These are phyloP conservation scores for Mythimna impura DNA, from an alignment of 2,888 invertebrate genomes.

Conservation along the genomic window DNA sequence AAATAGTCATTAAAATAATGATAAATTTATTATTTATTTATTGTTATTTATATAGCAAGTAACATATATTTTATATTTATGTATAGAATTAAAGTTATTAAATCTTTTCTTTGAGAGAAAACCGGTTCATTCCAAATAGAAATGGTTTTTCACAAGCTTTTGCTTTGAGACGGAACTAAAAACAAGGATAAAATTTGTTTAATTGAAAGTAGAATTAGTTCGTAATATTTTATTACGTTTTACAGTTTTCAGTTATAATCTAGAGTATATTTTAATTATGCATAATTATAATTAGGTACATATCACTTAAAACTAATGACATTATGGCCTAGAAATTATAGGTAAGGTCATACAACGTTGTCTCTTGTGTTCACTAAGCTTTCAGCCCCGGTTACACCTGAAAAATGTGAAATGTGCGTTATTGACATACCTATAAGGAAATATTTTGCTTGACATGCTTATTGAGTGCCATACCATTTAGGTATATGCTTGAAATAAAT, in stretches of 20 bases:
- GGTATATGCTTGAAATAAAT: conserved; percentile 21
- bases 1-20: conserved; percentile 25
- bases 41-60: conserved; percentile 33
- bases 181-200: background rate
- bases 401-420: conserved; percentile 55
- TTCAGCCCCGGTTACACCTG: conserved; percentile 79
- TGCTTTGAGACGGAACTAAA: background rate
- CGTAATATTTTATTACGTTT: conserved; percentile 33
- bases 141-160: background rate
- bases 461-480: conserved; percentile 1
- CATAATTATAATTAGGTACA: conserved; percentile 30
- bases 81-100: conserved; percentile 10
- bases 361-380: conserved; percentile 78
- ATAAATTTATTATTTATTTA: background rate
- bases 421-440: conserved; percentile 3
- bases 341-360: conserved; percentile 68
- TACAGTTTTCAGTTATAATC: conserved; percentile 25
- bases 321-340: conserved; percentile 6
- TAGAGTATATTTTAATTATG: conserved; percentile 42
- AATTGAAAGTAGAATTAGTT: conserved; percentile 22
- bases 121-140: conserved; percentile 12
- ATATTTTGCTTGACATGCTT: conserved; percentile 19
- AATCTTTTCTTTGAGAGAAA: conserved; percentile 1
- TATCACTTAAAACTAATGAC: conserved; percentile 26
- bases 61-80: conserved; percentile 14